These are phyloP conservation scores for Pongo pygmaeus DNA, from an alignment of 2,113 vertebrate species.

Conservation along the genomic window DNA sequence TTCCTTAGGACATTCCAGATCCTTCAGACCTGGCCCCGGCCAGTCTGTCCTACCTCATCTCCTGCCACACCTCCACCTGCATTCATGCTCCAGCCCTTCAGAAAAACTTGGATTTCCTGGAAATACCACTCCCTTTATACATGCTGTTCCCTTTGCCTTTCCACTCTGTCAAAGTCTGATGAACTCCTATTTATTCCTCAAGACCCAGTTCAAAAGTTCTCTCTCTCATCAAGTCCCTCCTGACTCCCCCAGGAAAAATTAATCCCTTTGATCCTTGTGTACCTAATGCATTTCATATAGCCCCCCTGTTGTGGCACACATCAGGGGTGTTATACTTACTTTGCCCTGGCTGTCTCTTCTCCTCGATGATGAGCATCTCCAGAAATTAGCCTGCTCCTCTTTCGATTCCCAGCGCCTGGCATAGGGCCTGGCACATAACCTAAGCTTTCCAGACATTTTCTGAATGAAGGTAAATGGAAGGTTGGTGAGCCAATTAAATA, in stretches of 20 bases:
- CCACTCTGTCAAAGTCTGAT: not conserved
- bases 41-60: not conserved
- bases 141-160: not conserved
- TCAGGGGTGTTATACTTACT: not conserved
- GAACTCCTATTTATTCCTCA: constrained; percentile 29
- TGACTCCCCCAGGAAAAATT: constrained; percentile 5
- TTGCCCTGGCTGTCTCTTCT: not conserved
- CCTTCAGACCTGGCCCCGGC: not conserved
- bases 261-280: not conserved
- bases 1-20: not conserved
- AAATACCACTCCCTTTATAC: not conserved
- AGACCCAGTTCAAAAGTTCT: constrained; percentile 23
- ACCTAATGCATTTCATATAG: not conserved
- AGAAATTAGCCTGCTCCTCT: not conserved
- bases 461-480: not conserved
- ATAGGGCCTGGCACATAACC: not conserved
- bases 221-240: constrained; percentile 28
- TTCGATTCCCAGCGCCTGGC: not conserved
- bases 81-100: not conserved
- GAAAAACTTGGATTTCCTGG: constrained; percentile 27
- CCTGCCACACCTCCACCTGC: not conserved
- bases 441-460: constrained; percentile 2
- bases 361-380: not conserved
- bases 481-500: not conserved
- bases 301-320: not conserved